These are phyloP conservation scores for Myathropa florea DNA, from an alignment of 2,888 invertebrate genomes.

Conservation along the genomic window DNA sequence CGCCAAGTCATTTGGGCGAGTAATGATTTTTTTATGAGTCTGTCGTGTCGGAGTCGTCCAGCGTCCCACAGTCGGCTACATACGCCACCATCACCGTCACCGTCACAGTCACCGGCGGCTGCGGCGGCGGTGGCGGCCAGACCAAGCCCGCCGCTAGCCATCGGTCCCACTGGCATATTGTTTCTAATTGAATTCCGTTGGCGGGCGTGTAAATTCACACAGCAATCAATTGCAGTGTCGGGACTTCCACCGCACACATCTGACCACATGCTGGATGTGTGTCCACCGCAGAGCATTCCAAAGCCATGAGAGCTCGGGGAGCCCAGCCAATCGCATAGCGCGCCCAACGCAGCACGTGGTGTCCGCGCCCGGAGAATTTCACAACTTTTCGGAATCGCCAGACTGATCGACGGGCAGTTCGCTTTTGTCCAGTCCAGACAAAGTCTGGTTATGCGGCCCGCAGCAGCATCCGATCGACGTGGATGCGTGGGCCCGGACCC, in stretches of 20 bases:
- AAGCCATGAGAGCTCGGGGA: constrained; percentile 52
- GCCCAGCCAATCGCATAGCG: background rate
- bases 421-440: constrained; percentile 24
- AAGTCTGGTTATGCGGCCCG: too few species aligned
- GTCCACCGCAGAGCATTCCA: constrained; percentile 44
- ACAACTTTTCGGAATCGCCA: constrained; percentile 48
- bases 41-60: constrained; percentile 39
- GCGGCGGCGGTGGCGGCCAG: background rate
- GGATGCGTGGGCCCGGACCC: constrained; percentile 48
- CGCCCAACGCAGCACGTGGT: constrained; percentile 57
- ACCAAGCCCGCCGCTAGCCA: constrained; percentile 28
- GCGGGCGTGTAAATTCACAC: constrained; percentile 68
- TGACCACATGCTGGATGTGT: constrained; percentile 33
- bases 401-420: constrained; percentile 58
- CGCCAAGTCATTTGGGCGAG: constrained; percentile 49
- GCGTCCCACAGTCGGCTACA: background rate
- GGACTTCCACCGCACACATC: constrained; percentile 54
- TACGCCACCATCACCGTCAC: background rate
- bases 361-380: constrained; percentile 34
- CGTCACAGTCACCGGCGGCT: background rate
- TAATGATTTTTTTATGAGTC: constrained; percentile 56
- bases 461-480: constrained; percentile 35
- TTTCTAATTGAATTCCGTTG: constrained; percentile 70
- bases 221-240: constrained; percentile 53
- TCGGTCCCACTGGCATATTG: constrained; percentile 55